These are phyloP conservation scores for Papilio elwesi DNA, from an alignment of 2,888 invertebrate genomes.

Conservation along the genomic window DNA sequence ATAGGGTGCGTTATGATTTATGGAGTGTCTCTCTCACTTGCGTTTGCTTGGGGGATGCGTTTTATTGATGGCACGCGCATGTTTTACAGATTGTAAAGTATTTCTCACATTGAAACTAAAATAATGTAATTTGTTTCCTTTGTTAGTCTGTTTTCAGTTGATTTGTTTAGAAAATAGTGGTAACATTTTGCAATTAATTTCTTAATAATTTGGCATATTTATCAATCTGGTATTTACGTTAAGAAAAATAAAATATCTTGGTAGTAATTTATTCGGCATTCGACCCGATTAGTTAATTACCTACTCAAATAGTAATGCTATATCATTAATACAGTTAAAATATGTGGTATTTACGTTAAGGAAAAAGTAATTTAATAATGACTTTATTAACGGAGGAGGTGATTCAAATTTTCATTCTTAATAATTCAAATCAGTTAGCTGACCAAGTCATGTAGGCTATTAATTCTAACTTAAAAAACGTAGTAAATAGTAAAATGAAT, in stretches of 20 bases:
- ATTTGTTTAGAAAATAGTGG: background rate
- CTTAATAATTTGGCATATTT: background rate
- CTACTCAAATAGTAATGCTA: background rate
- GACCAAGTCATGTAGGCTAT: too few species aligned
- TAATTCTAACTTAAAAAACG: background rate
- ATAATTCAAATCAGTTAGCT: too few species aligned
- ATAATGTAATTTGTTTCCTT: slow-evolving; percentile 42
- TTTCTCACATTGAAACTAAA: slow-evolving; percentile 51
- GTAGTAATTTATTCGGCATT: background rate
- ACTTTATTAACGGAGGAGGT: too few species aligned
- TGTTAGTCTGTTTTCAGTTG: background rate
- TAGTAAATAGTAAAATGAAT: slow-evolving; percentile 14
- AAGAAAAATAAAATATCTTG: background rate
- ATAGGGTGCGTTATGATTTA: slow-evolving; percentile 81
- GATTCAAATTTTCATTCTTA: too few species aligned
- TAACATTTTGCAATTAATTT: background rate
- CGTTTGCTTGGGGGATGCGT: slow-evolving; percentile 71
- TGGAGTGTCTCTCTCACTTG: slow-evolving; percentile 79
- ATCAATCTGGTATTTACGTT: background rate
- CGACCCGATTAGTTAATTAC: too few species aligned
- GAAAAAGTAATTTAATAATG: too few species aligned
- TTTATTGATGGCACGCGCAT: slow-evolving; percentile 80
- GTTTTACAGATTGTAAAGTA: slow-evolving; percentile 57
- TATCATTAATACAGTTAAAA: too few species aligned
- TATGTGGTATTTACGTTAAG: too few species aligned